These are phyloP conservation scores for Symphodus melops DNA, from an alignment of 2,113 vertebrate species.

Conservation along the genomic window DNA sequence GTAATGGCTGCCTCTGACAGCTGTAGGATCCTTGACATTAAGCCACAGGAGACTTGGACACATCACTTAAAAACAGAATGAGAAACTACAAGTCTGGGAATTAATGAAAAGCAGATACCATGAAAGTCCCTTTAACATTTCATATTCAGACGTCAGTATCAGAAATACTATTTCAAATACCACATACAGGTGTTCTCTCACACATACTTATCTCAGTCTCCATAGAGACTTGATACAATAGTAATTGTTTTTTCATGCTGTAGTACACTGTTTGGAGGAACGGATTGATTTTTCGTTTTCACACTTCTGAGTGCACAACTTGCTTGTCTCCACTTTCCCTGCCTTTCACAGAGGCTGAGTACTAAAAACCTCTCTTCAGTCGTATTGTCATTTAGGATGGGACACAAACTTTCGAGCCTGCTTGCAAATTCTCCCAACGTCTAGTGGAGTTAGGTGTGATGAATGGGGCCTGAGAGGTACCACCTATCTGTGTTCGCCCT, in stretches of 20 bases:
- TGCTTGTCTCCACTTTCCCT: slow-evolving; percentile 32
- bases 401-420: slow-evolving; percentile 29
- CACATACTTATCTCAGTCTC: not conserved
- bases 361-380: slow-evolving; percentile 31
- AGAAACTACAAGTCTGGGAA: not conserved
- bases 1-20: too few relatives aligned
- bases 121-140: not conserved
- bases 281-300: slow-evolving; percentile 55
- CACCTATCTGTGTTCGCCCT: slow-evolving; percentile 45
- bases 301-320: slow-evolving; percentile 45
- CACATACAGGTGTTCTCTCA: slow-evolving; percentile 2
- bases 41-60: not conserved
- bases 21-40: too few relatives aligned
- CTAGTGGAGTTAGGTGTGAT: slow-evolving; percentile 47
- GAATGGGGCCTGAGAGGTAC: slow-evolving; percentile 46
- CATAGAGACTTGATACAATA: slow-evolving; percentile 23
- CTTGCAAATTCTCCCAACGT: slow-evolving; percentile 43
- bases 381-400: slow-evolving; percentile 20
- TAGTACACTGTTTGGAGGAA: slow-evolving; percentile 34
- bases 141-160: not conserved
- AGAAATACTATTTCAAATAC: not conserved
- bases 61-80: not conserved
- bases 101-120: not conserved
- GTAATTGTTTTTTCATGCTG: slow-evolving; percentile 45
- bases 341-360: slow-evolving; percentile 19